Evolutionary conservation across 2,888 invertebrate genomes (phyloP).

Genomic region (Frankliniella fusca): DNA sequence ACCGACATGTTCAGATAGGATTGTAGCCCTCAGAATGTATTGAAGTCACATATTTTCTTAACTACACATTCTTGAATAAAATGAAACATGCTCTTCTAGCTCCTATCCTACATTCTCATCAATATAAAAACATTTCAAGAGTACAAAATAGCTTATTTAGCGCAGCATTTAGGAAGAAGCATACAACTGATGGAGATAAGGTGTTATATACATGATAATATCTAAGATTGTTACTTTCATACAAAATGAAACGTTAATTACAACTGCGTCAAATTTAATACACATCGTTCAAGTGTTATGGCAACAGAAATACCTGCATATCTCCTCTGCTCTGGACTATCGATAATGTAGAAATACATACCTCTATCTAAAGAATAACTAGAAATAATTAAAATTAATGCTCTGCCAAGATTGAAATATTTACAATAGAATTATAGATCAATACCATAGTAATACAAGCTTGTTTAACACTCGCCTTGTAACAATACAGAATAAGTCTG

Average conservation of each 20-base stretch:
- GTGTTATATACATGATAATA: constrained; percentile 22
- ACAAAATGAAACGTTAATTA: constrained; percentile 17
- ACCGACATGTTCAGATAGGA: neutral
- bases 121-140: constrained; percentile 21
- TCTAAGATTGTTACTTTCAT: constrained; percentile 10
- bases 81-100: neutral
- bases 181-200: constrained; percentile 38
- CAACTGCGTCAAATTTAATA: constrained; percentile 3
- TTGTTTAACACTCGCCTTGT: constrained; percentile 3
- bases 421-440: constrained; percentile 13
- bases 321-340: neutral
- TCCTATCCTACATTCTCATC: constrained; percentile 4
- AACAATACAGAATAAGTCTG: constrained; percentile 23
- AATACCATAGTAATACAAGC: constrained; percentile 11
- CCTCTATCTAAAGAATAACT: neutral
- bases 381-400: constrained; percentile 11
- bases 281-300: neutral
- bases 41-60: neutral
- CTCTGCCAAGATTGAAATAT: constrained; percentile 17
- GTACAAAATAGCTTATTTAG: constrained; percentile 38
- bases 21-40: neutral
- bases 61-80: constrained; percentile 9
- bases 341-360: neutral
- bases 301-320: constrained; percentile 2
- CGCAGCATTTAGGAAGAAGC: constrained; percentile 40